Evolutionary conservation across 2,113 vertebrate genomes (phyloP).

Genomic region (Baryphthengus martii): DNA sequence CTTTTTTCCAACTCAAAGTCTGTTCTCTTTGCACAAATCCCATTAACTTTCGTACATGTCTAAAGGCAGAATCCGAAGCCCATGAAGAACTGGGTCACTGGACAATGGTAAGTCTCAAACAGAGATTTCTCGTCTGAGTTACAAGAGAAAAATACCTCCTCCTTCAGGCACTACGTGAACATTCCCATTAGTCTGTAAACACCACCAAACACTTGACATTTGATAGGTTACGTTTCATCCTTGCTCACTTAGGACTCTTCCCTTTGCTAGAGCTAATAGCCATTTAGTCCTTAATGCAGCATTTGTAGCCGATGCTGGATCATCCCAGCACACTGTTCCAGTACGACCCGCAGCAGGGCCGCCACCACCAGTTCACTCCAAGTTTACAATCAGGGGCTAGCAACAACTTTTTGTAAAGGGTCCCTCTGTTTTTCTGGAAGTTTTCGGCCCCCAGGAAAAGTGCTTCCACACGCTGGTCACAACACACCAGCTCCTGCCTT

Average conservation of each 20-base stretch:
- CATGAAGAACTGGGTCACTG: slow-evolving; percentile 28
- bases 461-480: background rate
- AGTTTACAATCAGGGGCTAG: background rate
- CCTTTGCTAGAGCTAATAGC: background rate
- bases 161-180: background rate
- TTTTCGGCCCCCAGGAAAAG: background rate
- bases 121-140: background rate
- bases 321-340: background rate
- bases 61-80: slow-evolving; percentile 20
- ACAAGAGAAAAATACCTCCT: background rate
- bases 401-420: background rate
- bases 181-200: slow-evolving; percentile 11
- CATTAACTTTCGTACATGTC: slow-evolving; percentile 7
- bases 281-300: background rate
- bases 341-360: too few species aligned
- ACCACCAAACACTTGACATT: background rate
- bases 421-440: background rate
- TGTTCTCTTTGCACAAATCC: background rate
- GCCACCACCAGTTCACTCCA: background rate
- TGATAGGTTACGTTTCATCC: background rate
- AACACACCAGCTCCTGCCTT: background rate
- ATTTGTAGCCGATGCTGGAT: background rate
- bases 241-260: background rate
- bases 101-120: background rate
- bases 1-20: background rate